Percentiles rank a stretch among this genome's conserved stretches.
phyloP scores from a whole-genome alignment of 1,140 invertebrate genomes.

The Ridgeia piscesae region DNA sequence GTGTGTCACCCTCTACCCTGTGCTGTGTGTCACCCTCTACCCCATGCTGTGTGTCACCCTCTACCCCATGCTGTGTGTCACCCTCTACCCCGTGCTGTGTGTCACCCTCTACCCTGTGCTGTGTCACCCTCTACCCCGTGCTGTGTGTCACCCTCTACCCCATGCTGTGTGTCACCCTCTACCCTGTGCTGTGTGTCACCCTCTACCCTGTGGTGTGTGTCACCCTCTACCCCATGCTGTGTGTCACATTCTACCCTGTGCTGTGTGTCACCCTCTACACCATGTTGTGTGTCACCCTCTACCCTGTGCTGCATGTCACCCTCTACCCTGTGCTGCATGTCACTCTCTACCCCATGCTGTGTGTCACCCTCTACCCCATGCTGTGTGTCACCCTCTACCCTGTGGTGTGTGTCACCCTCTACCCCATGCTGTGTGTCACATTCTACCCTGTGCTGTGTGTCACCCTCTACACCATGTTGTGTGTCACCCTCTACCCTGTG shows the following conservation, averaged over 20 bases:
- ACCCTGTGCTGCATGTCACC: not conserved
- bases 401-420: not conserved
- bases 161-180: not conserved
- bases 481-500: too few relatives aligned
- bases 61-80: not conserved
- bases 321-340: too few relatives aligned
- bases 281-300: not conserved
- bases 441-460: not conserved
- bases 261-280: not conserved
- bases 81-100: not conserved
- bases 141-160: not conserved
- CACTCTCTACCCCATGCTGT: too few relatives aligned
- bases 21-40: not conserved
- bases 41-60: not conserved
- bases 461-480: too few relatives aligned
- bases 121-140: too few relatives aligned
- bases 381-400: not conserved
- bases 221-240: too few relatives aligned
- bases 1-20: not conserved
- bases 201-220: not conserved
- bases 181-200: not conserved
- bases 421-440: too few relatives aligned
- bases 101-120: too few relatives aligned
- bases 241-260: not conserved
- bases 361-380: not conserved